Percentiles rank a stretch among this genome's conserved stretches.
phyloP scores from a whole-genome alignment of 1,140 invertebrate genomes.

The Cotesia chilonis region DNA sequence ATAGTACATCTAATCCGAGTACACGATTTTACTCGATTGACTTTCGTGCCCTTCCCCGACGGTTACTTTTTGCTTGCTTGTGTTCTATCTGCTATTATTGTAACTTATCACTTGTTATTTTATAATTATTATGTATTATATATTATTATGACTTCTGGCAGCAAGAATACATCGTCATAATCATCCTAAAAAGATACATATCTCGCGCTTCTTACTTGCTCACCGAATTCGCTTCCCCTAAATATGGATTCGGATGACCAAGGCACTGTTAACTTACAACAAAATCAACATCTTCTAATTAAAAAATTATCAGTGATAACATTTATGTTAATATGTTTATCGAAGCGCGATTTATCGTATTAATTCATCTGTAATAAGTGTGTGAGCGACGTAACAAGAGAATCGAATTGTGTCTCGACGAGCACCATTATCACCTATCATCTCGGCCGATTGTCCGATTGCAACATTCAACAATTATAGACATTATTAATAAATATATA shows the following conservation, averaged over 20 bases:
- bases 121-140: conserved; percentile 5
- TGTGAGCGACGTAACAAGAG: conserved; percentile 5
- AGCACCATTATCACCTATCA: conserved; percentile 17
- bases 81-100: conserved; percentile 14
- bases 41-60: conserved; percentile 17
- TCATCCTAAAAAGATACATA: background rate
- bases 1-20: background rate
- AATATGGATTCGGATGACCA: conserved; percentile 26
- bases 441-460: conserved; percentile 21
- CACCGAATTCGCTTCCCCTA: conserved; percentile 31
- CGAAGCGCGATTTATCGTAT: conserved; percentile 5
- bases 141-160: background rate
- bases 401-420: conserved; percentile 17
- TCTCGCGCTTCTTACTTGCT: conserved; percentile 18
- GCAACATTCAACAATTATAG: background rate
- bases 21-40: conserved; percentile 13
- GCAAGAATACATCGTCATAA: background rate
- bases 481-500: conserved; percentile 1
- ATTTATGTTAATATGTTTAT: background rate
- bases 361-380: background rate
- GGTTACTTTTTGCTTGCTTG: conserved; percentile 27
- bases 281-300: background rate
- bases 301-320: background rate
- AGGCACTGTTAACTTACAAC: background rate
- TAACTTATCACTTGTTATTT: background rate